Evolutionary conservation across 92 coral and sea anemone species (phyloP), one percentile per base, ranked within the genome.

Genomic region (Epizoanthus stellaris): DNA sequence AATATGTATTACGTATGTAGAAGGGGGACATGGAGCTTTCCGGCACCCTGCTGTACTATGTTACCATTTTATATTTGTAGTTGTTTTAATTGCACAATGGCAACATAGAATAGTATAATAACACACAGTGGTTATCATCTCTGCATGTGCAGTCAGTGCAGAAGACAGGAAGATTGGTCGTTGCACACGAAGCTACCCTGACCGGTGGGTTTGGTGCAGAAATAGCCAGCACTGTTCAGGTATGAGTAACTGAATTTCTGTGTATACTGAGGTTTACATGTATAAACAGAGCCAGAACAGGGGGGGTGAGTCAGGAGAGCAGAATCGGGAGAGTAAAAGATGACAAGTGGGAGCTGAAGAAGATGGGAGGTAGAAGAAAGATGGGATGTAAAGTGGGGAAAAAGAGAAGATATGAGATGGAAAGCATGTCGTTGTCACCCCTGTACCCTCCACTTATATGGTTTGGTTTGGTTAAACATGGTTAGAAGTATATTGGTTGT

Each of bases 141-240:
- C 56, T 80, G 71, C 19, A 69, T 81, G 80, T 58, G n/a, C 85
- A 96, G 99, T 96, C 99, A 62, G 99, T 96, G 69, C 21, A 49
- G 45, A 96, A 96, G 85, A 96, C 99, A 43, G 99, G 99, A 4
- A 82, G 97, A 84, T 85, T 96, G 65, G 75, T 96, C 49, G 85
- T 96, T 73, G 99, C 99, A 21, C 99, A 96, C 21, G 99, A 96
- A 68, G 99, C 99, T 72, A 93, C 97, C 49, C 87, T 89, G 69
- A 96, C 99, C 11, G 98, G 97, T 60, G 99, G 99, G 11, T 96
- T 96, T 91, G 98, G 95, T 42, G 99, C 85, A 39, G 99, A 96
- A 82, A 95, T 96, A 66, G 93, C 94, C 60, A 94, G 98, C 61
- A 96, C 99, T 30, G 93, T 96, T 9, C 99, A 96, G 99, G 99